Evolutionary conservation across 1,140 invertebrate genomes (phyloP), one percentile per base, ranked within the genome.

Genomic region (Eupristina koningsbergeri): DNA sequence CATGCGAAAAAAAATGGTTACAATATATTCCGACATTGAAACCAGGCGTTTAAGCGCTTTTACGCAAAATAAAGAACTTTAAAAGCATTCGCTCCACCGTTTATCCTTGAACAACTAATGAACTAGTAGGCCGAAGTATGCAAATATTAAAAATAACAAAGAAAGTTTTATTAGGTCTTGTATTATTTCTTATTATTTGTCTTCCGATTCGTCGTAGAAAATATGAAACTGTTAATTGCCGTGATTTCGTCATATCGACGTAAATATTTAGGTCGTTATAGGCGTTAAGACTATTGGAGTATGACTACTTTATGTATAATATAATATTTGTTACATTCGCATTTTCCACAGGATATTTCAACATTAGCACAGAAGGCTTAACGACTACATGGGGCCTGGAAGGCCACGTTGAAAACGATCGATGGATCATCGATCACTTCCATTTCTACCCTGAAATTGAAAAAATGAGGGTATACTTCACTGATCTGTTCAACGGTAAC

Each of bases 401-500:
- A 29, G 91, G 91, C 63, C 85, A 78, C 3, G 86, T 92, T 0
- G 87, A 88, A 13, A 84, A 91, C 77, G 91, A 93, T 47, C 89
- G 83, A 86, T 92, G 89, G 90, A 81, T 89, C 3, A 73, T 94
- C 9, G 93, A 94, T 77, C 94, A 94, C 34, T 95, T 96, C 87
- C 93, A 93, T 87, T 90, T 95, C 86, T 92, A 93, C 45, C 95
- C 94, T 17, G 93, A 95, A 85, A 92, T 96, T 9, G 91, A 93
- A 6, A 90, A 93, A 50, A 93, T 95, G 93, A 91, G 92, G 36
- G 87, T 93, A 2, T 91, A 90, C 82, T 89, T 94, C 34, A 92
- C 91, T 0, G 93, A 94, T 86, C 88, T 94, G 0, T 94, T 94
- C 84, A 93, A 93, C n/a, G 93, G 94, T 50, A 94, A 93, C 83